Conservation (phyloP, 2,113 vertebrate species). For the Eleginops maclovinus region DNA sequence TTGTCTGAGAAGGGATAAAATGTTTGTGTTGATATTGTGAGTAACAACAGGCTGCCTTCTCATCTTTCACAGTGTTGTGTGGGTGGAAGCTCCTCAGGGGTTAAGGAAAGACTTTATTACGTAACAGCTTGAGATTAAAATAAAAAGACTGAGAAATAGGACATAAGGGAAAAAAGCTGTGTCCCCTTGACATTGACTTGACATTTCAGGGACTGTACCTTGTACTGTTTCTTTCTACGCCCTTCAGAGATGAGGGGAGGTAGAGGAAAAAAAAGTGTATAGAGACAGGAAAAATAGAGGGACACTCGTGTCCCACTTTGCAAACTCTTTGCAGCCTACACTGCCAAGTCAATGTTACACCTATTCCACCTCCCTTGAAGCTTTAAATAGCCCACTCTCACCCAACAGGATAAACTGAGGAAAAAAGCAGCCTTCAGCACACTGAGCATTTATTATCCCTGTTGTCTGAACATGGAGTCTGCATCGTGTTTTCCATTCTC, state of each 20-base stretch:
- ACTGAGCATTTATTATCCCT: slow-evolving; percentile 51
- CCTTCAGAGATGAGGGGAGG: slow-evolving; percentile 20
- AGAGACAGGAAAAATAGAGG: slow-evolving; percentile 40
- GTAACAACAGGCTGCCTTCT: slow-evolving; percentile 41
- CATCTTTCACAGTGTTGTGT: slow-evolving; percentile 60
- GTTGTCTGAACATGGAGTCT: slow-evolving; percentile 36
- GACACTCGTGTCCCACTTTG: slow-evolving; percentile 77
- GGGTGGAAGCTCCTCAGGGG: slow-evolving; percentile 54
- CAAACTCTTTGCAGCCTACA: slow-evolving; percentile 70
- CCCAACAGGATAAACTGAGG: slow-evolving; percentile 55
- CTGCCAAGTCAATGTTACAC: slow-evolving; percentile 73
- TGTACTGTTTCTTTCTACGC: slow-evolving; percentile 40
- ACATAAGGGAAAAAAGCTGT: background rate
- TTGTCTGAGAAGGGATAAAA: slow-evolving; percentile 22
- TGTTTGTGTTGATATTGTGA: slow-evolving; percentile 39
- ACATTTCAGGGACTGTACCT: slow-evolving; percentile 70
- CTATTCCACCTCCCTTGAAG: slow-evolving; percentile 68
- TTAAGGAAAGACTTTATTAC: slow-evolving; percentile 54
- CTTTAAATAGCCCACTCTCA: slow-evolving; percentile 69
- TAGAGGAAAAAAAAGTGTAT: slow-evolving; percentile 15
- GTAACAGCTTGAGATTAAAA: slow-evolving; percentile 54
- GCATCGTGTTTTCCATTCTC: slow-evolving; percentile 14
- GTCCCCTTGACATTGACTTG: slow-evolving; percentile 62
- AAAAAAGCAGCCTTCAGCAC: slow-evolving; percentile 50
- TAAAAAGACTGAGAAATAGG: slow-evolving; percentile 14